A percentile compares a stretch with the other conserved stretches of the same genome.
Conservation (phyloP, 1,140 invertebrate species). For the Procambarus virginalis region DNA sequence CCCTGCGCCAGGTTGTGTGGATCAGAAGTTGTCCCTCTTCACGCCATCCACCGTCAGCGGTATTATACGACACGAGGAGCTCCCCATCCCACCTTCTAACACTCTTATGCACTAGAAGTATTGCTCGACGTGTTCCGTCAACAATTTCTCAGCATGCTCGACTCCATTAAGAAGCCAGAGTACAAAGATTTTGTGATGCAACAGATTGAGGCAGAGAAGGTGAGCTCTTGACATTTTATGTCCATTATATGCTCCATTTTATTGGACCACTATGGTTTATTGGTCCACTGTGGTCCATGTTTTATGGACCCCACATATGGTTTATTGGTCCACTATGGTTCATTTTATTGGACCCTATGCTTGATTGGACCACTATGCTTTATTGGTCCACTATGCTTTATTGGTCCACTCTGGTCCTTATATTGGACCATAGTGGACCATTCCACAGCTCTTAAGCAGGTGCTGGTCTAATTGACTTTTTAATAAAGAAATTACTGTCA, state of each 20-base stretch:
- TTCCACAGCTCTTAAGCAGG: too few relatives aligned
- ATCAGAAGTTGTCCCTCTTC: constrained; percentile 53
- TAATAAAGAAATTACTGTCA: too few relatives aligned
- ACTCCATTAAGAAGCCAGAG: constrained; percentile 53
- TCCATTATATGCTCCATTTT: background rate
- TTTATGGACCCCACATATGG: too few relatives aligned
- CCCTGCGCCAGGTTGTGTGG: constrained; percentile 58
- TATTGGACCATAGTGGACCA: too few relatives aligned
- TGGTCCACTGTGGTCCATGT: too few relatives aligned
- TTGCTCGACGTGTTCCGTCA: constrained; percentile 51
- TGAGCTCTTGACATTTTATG: background rate
- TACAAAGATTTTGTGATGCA: constrained; percentile 42
- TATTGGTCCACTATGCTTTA: too few relatives aligned
- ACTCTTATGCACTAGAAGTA: constrained; percentile 54
- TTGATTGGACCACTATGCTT: too few relatives aligned
- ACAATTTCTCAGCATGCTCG: constrained; percentile 47
- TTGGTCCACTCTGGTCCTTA: too few relatives aligned
- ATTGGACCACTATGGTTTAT: too few relatives aligned
- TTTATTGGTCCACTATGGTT: too few relatives aligned
- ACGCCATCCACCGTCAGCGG: constrained; percentile 37
- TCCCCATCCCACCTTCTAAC: constrained; percentile 60
- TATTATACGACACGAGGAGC: constrained; percentile 47
- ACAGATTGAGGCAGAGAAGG: constrained; percentile 58
- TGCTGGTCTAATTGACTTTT: too few relatives aligned
- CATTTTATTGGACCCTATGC: too few relatives aligned